Base-by-base conservation (phyloP, 2,888 invertebrate genomes). In the Lasiommata megera region DNA sequence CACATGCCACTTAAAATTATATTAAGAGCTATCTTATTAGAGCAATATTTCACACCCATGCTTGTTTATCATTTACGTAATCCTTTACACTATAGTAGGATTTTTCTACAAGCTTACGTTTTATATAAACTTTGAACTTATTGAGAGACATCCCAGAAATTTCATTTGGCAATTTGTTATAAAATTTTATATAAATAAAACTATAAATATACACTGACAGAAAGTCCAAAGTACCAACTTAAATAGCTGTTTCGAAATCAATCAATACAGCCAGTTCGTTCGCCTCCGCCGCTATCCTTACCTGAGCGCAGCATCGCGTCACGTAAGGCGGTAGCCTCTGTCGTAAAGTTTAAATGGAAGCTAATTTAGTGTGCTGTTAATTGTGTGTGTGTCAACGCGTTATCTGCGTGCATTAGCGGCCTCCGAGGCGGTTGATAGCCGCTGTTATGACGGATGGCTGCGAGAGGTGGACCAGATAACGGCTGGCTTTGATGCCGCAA, bases 291-390 rank as follows among this genome's bases (percentile, higher is more conserved):
- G 48, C 48, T 37, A 12, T 23, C 52, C 16, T 18, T 41, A 18
- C 29, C 38, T 40, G 23, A 23, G 23, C 23, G 23, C 23, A 23
- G 18, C 14, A 31, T 28, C 16, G 28, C 29, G n/a, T 40, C 52
- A 88, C 88, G 90, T 89, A 90, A 89, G 88, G 84, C 88, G 69
- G 90, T 90, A 90, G 90, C 89, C 76, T 80, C 68, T 80, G 76
- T 88, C 88, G 85, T 89, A 88, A 89, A 90, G 71, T 85, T 88
- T 89, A 88, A 90, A 88, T 88, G 89, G 87, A 69, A 76, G 77
- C 87, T 88, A 89, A 90, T 89, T 90, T 82, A 87, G 87, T 86
- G 82, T 81, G 84, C 79, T 84, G 89, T 90, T 89, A 89, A 90
- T 89, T 90, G 90, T 88, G 79, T 82, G 80, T 43, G 56, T 47